Conservation (phyloP, 2,888 invertebrate species). For the Dione juno region DNA sequence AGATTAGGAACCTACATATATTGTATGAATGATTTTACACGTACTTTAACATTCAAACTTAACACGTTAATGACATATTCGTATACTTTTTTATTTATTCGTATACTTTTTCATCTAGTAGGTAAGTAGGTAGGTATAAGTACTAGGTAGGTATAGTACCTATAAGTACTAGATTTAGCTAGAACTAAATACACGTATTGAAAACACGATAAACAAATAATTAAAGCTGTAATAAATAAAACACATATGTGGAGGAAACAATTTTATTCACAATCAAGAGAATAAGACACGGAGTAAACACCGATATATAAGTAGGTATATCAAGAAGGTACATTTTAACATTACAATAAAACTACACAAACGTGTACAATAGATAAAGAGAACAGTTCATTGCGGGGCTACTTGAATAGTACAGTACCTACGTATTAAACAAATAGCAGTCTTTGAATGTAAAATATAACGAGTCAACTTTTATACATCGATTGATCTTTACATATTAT, state of each 20-base stretch:
- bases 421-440: slow-evolving; percentile 55
- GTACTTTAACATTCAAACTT: too few relatives aligned
- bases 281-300: slow-evolving; percentile 58
- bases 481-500: slow-evolving; percentile 40
- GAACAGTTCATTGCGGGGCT: slow-evolving; percentile 44
- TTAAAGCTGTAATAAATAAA: too few relatives aligned
- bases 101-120: too few relatives aligned
- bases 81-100: too few relatives aligned
- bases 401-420: slow-evolving; percentile 47
- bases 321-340: slow-evolving; percentile 50
- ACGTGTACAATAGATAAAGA: slow-evolving; percentile 41
- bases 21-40: too few relatives aligned
- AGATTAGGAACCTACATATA: too few relatives aligned
- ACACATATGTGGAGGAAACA: slow-evolving; percentile 43
- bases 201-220: too few relatives aligned
- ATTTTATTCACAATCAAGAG: slow-evolving; percentile 59
- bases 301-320: slow-evolving; percentile 53
- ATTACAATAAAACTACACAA: slow-evolving; percentile 44
- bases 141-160: too few relatives aligned
- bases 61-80: too few relatives aligned
- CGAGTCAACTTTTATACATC: slow-evolving; percentile 41
- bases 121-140: too few relatives aligned
- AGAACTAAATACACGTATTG: too few relatives aligned
- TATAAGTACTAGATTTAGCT: too few relatives aligned
- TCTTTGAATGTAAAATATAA: slow-evolving; percentile 54